These are phyloP conservation scores for Agrochola lota DNA, from an alignment of 2,888 invertebrate species.

Conservation along the genomic window DNA sequence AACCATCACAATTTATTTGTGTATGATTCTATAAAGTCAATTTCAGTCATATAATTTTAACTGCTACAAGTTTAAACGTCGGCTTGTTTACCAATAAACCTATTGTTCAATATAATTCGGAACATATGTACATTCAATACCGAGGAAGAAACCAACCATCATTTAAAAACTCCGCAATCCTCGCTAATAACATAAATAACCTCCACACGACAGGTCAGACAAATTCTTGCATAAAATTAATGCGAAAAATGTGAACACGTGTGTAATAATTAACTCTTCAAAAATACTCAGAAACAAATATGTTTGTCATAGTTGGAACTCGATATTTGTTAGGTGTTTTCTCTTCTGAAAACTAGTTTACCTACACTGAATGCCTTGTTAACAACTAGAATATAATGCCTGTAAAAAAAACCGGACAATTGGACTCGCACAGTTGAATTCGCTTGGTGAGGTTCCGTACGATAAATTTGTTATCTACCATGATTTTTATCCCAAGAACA, in stretches of 20 bases:
- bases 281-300: constrained; percentile 10
- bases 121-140: constrained; percentile 10
- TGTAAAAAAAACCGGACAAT: background rate
- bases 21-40: constrained; percentile 6
- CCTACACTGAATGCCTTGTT: background rate
- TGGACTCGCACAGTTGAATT: no score
- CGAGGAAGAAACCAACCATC: background rate
- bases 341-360: background rate
- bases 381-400: background rate
- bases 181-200: background rate
- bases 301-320: background rate
- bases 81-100: background rate
- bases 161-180: constrained; percentile 3
- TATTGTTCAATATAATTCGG: background rate
- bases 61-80: constrained; percentile 15
- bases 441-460: no score
- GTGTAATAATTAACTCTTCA: background rate
- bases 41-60: constrained; percentile 18
- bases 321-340: background rate
- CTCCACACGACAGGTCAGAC: background rate
- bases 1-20: constrained; percentile 2
- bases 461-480: no score
- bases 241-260: background rate
- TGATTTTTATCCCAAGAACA: no score
- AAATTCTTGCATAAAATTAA: background rate